Evolutionary conservation across 2,113 vertebrate species (phyloP), one percentile per base, ranked within the genome.

Genomic region (Balaeniceps rex): DNA sequence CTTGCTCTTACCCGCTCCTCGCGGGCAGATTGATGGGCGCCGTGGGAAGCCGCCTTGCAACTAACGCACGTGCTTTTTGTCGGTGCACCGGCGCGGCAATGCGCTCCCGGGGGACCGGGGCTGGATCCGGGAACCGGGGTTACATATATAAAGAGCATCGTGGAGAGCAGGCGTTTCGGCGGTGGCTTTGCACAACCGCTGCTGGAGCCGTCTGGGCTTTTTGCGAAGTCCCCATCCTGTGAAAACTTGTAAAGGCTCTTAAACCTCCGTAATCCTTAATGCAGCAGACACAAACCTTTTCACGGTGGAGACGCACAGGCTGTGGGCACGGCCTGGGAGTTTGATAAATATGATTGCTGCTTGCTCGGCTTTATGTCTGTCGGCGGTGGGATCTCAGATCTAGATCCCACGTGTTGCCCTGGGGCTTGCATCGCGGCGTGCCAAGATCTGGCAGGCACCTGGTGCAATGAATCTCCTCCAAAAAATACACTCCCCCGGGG

Each of bases 91-190:
- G 49, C 12, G 4, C 9, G 47, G 31, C 12, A 55, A n/a, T 15
- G 6, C 1, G 11, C 23, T 49, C 31, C 22, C 17, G 2, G 28
- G 44, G 36, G 38, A 7, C 11, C 6, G 11, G 70, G 38, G 42
- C 19, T 40, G 52, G 54, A 22, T 14, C 14, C 19, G 4, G 57
- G 22, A 42, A 6, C n/a, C 0, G 7, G 31, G 29, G 6, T 63
- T n/a, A 18, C 4, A 0, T 9, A 0, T 17, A 2, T 4, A 9
- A 63, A 31, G 34, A 70, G 15, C 47, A 8, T 72, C n/a, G 0
- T 0, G 18, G 38, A 46, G 24, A 36, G 52, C 24, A 3, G 26
- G 11, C 2, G 2, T 66, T 58, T 25, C 2, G 2, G 38, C 2
- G 8, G 28, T 11, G 22, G 10, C 21, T 91, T 52, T 34, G 58